Conservation (phyloP, 2,888 invertebrate genomes). For the Athalia rosae region DNA sequence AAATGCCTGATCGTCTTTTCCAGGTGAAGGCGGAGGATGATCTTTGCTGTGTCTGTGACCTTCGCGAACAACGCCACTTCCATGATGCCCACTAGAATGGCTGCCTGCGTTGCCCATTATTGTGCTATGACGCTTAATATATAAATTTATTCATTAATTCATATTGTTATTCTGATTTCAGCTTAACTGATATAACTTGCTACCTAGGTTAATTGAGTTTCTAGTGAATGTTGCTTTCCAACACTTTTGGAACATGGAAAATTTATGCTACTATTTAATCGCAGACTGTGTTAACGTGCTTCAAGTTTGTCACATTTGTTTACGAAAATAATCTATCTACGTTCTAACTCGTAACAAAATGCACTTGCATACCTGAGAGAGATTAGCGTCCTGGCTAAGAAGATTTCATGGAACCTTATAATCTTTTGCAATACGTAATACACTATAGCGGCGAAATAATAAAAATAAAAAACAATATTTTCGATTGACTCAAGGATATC, state of each 20-base stretch:
- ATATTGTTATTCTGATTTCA: too few species aligned
- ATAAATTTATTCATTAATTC: constrained; percentile 15
- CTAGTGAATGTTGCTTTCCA: too few species aligned
- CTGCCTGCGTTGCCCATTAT: constrained; percentile 88
- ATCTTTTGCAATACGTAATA: background rate
- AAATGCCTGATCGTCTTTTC: constrained; percentile 87
- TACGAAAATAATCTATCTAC: constrained; percentile 34
- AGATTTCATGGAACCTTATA: constrained; percentile 24
- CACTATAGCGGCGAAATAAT: background rate
- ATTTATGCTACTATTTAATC: background rate
- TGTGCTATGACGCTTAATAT: constrained; percentile 71
- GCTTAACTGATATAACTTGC: too few species aligned
- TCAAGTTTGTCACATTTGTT: constrained; percentile 31
- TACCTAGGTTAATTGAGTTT: background rate
- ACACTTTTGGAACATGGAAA: background rate
- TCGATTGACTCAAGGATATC: constrained; percentile 20
- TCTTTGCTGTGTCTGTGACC: constrained; percentile 76
- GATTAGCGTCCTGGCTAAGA: background rate
- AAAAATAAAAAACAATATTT: background rate
- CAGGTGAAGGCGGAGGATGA: constrained; percentile 77
- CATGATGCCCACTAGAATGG: constrained; percentile 73
- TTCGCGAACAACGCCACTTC: constrained; percentile 75
- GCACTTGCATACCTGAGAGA: constrained; percentile 30
- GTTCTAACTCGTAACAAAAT: constrained; percentile 24
- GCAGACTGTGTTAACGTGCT: background rate